Evolutionary conservation across 1,140 invertebrate genomes (phyloP).

Genomic region (Psix sp.): DNA sequence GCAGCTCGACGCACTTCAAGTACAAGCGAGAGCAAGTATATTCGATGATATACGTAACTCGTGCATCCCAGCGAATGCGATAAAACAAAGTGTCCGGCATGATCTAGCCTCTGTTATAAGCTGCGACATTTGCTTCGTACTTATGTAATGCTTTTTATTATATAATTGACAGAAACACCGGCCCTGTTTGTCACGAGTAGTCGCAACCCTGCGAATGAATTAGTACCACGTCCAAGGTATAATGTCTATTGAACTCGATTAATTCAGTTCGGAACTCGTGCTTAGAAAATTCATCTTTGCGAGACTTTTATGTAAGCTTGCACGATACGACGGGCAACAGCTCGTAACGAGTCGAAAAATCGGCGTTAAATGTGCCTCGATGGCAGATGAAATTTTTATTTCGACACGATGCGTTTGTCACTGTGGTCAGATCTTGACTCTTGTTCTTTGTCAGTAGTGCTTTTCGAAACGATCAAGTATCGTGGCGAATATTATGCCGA

Average conservation of each 20-base stretch:
- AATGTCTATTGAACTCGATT: constrained; percentile 39
- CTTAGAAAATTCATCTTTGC: constrained; percentile 11
- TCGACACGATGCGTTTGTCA: no score
- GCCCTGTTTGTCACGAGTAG: constrained; percentile 52
- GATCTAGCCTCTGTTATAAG: constrained; percentile 65
- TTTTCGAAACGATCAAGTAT: constrained; percentile 11
- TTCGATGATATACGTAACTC: no score
- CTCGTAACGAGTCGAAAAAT: no score
- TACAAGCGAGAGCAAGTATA: no score
- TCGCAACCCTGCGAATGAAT: constrained; percentile 47
- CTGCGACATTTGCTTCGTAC: constrained; percentile 69
- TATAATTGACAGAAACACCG: constrained; percentile 74
- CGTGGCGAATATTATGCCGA: constrained; percentile 19
- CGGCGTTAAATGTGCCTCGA: no score
- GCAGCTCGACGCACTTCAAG: no score
- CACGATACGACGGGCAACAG: no score
- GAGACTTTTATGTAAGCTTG: no score
- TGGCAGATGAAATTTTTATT: no score
- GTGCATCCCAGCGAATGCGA: not conserved
- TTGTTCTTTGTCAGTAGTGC: constrained; percentile 20
- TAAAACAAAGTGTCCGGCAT: constrained; percentile 22
- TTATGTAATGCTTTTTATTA: constrained; percentile 77
- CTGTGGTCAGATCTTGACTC: no score
- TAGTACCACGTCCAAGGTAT: constrained; percentile 22
- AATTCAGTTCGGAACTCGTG: no score